Conservation (phyloP, 1,140 invertebrate species). For the Hetaerina americana region DNA sequence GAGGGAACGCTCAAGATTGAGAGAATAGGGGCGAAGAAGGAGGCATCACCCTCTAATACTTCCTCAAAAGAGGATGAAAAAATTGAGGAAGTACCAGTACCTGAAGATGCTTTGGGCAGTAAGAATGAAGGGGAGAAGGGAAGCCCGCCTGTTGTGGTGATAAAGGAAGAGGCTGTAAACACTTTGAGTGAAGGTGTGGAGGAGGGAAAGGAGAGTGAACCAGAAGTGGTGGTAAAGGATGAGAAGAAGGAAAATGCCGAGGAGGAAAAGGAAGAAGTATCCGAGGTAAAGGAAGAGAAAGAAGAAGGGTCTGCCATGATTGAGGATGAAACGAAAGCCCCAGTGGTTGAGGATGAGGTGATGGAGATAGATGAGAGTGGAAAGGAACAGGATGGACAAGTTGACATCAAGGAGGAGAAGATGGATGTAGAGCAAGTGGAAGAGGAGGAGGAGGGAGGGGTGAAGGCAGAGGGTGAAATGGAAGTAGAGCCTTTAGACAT, state of each 20-base stretch:
- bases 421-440: conserved; percentile 10
- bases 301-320: conserved; percentile 20
- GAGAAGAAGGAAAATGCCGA: conserved; percentile 13
- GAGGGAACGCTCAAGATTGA: conserved; percentile 46
- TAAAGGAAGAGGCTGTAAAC: conserved; percentile 16
- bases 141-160: conserved; percentile 6
- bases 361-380: conserved; percentile 14
- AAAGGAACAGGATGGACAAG: too few relatives aligned
- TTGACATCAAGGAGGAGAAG: conserved; percentile 11
- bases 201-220: too few relatives aligned
- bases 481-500: too few relatives aligned
- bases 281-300: conserved; percentile 16
- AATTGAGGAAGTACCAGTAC: conserved; percentile 20
- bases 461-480: conserved; percentile 15
- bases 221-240: conserved; percentile 10
- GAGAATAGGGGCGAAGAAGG: conserved; percentile 34
- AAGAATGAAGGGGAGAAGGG: conserved; percentile 12
- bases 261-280: conserved; percentile 17
- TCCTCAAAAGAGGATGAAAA: conserved; percentile 29
- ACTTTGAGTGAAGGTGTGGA: conserved; percentile 20
- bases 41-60: conserved; percentile 20
- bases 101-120: conserved; percentile 8
- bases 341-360: conserved; percentile 11
- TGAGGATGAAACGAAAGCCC: conserved; percentile 11
- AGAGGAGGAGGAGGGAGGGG: conserved; percentile 8